Conservation (phyloP, 2,113 vertebrate genomes). For the Neolamprologus cancellatus region DNA sequence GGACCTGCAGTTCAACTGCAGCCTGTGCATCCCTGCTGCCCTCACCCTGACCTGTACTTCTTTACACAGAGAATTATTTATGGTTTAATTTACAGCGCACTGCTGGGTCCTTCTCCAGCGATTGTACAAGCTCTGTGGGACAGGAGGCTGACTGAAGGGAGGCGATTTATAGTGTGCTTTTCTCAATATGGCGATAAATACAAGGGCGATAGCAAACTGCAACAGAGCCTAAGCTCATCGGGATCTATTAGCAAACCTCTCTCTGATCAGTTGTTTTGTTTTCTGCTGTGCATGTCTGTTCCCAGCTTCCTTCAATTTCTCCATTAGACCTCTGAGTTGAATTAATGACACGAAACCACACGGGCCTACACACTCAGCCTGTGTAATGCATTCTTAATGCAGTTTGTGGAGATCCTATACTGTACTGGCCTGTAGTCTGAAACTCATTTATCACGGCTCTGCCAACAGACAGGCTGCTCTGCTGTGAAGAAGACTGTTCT, state of each 20-base stretch:
- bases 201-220: background rate
- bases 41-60: conserved; percentile 27
- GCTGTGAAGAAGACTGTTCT: background rate
- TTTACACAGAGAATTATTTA: conserved; percentile 22
- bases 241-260: background rate
- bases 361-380: background rate
- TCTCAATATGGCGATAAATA: background rate
- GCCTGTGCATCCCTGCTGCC: background rate
- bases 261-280: background rate
- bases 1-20: background rate
- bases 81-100: background rate
- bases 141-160: background rate
- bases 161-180: background rate
- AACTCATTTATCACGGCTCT: conserved; percentile 16
- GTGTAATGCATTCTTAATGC: conserved; percentile 5
- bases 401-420: background rate
- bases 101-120: background rate
- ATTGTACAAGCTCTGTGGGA: background rate
- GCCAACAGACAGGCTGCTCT: background rate
- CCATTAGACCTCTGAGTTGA: background rate
- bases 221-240: background rate
- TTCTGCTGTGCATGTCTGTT: background rate
- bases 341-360: background rate
- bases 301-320: background rate
- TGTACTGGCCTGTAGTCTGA: background rate